Base-by-base conservation (phyloP, 2,113 vertebrate species). In the Alosa alosa region DNA sequence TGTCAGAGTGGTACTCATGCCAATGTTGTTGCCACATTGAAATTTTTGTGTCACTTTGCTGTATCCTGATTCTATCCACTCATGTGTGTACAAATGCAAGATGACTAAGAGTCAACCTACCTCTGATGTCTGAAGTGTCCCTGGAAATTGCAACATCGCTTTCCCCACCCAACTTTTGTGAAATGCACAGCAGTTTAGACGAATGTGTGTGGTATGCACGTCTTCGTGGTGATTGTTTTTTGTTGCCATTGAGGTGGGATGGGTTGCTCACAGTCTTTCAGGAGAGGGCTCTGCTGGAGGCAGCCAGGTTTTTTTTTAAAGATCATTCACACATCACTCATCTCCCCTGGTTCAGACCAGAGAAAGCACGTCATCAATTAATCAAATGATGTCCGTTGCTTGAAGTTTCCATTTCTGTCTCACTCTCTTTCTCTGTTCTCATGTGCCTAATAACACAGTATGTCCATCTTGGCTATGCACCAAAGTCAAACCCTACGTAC, bases 61-160 rank as follows among this genome's bases (percentile, higher is more conserved):
- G 8, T 31, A 72, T 22, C 2, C 31, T 72, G 64, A 72, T 72
- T 52, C 39, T 6, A 44, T 20, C 22, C 52, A 11, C 36, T 22
- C 18, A 8, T 50, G 68, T n/a, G 60, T 83, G 50, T 81, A 25
- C 22, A 44, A 7, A 6, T 36, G 64, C 7, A 7, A 78, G 36
- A 15, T 78, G 72, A 78, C 31, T 78, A 50, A 64, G 5, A 20
- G 18, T n/a, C 13, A 55, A 47, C 72, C 72, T 78, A 78, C 4
- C 72, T 9, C 68, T 17, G 36, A 50, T 25, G 55, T 64, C 81
- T 84, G 72, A 86, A 83, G 31, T 88, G 82, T 86, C 82, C 84
- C 60, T 86, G 83, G 85, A 78, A 68, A 47, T 89, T 91, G 84
- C 13, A 82, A 89, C 90, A 92, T 87, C 82, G 17, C n/a, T 81